Evolutionary conservation across 2,113 vertebrate species (phyloP).

Genomic region (Hystrix cristata): DNA sequence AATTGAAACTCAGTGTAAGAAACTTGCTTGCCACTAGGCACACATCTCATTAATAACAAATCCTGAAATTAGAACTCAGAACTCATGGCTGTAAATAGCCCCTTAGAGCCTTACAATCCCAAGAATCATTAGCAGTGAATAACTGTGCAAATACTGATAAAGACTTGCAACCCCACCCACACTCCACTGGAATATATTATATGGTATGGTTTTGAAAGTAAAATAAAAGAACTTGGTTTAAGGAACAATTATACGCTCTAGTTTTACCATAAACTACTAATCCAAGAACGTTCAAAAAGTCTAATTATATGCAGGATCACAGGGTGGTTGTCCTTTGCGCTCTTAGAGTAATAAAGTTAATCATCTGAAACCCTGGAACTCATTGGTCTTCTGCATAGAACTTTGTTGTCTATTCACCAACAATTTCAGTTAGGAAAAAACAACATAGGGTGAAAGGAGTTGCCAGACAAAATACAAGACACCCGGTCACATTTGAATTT

Average conservation of each 20-base stretch:
- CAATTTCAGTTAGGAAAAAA: background rate
- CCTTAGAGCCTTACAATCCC: background rate
- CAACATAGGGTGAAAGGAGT: background rate
- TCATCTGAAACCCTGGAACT: background rate
- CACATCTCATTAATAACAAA: background rate
- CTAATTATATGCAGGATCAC: background rate
- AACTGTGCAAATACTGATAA: background rate
- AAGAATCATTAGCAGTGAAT: background rate
- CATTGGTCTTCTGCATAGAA: background rate
- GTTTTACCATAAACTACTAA: background rate
- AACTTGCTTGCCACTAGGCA: background rate
- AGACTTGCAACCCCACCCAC: background rate
- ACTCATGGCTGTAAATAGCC: background rate
- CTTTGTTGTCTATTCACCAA: background rate
- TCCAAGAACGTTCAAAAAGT: background rate
- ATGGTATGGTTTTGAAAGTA: background rate
- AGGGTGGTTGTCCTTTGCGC: background rate
- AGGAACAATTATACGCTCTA: constrained; percentile 1
- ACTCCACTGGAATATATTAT: background rate
- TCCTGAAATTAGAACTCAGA: background rate
- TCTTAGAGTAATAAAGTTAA: background rate
- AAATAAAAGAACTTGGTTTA: background rate
- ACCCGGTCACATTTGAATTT: background rate
- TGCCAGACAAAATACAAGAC: background rate
- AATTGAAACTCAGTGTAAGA: background rate